Evolutionary conservation across 2,797 vertebrate genomes (phyloP).

Genomic region (Margarornis squamiger): DNA sequence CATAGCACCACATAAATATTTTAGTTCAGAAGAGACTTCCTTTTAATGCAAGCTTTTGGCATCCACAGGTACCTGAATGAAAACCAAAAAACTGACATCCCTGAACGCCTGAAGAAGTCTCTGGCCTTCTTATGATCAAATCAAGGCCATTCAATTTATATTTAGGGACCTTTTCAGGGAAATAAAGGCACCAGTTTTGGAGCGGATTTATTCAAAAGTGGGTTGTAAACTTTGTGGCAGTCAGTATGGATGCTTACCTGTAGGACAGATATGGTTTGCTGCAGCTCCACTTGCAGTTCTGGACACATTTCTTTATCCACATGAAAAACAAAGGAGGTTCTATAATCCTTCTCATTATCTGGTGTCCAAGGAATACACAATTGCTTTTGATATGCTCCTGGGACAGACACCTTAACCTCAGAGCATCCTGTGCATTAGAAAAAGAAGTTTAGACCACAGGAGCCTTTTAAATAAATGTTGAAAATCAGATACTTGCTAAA

Average conservation of each 20-base stretch:
- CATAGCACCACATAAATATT: neutral
- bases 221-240: neutral
- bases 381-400: slow-evolving; percentile 77
- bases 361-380: slow-evolving; percentile 51
- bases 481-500: neutral
- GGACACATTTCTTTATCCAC: slow-evolving; percentile 68
- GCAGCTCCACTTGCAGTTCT: slow-evolving; percentile 65
- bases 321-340: slow-evolving; percentile 73
- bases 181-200: neutral
- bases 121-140: neutral
- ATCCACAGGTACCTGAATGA: neutral
- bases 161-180: neutral
- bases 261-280: slow-evolving; percentile 62
- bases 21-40: neutral
- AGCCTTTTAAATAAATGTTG: neutral
- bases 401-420: slow-evolving; percentile 72
- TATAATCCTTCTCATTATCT: neutral
- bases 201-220: neutral
- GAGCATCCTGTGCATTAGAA: slow-evolving; percentile 52
- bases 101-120: neutral
- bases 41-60: neutral
- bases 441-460: neutral
- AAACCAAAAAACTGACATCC: neutral
- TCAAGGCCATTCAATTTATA: neutral
- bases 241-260: slow-evolving; percentile 57